Conservation (phyloP, 2,888 invertebrate species). For the Melanophora roralis region DNA sequence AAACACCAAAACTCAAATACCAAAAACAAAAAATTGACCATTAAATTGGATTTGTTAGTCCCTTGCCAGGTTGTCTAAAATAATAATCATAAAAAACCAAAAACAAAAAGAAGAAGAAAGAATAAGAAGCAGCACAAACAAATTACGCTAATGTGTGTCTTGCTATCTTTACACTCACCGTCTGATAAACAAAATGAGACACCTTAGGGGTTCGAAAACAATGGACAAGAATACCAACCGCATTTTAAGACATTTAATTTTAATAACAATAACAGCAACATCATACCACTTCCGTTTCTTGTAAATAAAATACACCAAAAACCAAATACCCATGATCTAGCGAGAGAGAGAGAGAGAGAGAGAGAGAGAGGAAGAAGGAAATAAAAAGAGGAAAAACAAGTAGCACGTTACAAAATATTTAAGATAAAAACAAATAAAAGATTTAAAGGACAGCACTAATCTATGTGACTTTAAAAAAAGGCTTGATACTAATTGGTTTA, state of each 20-base stretch:
- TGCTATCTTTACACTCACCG: conserved; percentile 25
- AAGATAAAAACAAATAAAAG: conserved; percentile 23
- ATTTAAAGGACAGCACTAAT: background rate
- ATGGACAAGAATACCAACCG: conserved; percentile 7
- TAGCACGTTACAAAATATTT: conserved; percentile 21
- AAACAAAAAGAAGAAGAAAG: background rate
- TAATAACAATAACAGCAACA: conserved; percentile 38
- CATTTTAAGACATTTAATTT: conserved; percentile 27
- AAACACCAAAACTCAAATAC: background rate
- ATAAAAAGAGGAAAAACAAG: no score
- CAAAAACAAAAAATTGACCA: conserved; percentile 38
- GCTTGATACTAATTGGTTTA: background rate
- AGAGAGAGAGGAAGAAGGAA: background rate
- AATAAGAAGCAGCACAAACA: conserved; percentile 9
- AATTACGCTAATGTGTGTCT: conserved; percentile 46
- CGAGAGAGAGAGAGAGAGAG: background rate
- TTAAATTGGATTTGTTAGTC: conserved; percentile 62
- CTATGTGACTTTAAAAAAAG: background rate
- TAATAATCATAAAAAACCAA: conserved; percentile 2
- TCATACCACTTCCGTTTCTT: conserved; percentile 48
- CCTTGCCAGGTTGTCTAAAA: conserved; percentile 44
- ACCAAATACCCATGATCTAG: background rate
- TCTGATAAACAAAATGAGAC: background rate
- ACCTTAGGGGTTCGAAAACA: conserved; percentile 29
- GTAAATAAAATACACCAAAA: background rate